Evolutionary conservation across 2,113 vertebrate species (phyloP), one percentile per base, ranked within the genome.

Genomic region (Dissostichus mawsoni): DNA sequence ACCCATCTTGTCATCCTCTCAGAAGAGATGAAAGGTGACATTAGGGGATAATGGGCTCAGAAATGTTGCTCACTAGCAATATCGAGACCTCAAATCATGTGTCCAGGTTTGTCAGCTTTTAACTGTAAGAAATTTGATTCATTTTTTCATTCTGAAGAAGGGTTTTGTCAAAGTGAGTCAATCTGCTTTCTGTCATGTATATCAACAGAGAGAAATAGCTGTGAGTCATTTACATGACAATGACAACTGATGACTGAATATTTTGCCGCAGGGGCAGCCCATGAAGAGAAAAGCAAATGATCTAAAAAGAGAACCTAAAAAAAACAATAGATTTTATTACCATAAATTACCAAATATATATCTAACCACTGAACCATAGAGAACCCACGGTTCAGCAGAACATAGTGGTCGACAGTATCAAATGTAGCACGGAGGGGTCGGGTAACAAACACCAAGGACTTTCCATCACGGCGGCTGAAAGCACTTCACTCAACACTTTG

Each of bases 151-250:
- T 62, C 13, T 29, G 13, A 41, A 69, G 55, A 59, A 2, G 9
- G 0, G 10, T 68, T 66, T 80, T 44, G 1, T 10, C 62, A 64
- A 74, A 45, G 20, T 33, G 44, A 72, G 55, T 70, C 56, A 76
- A 29, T 56, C 20, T 25, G 72, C 23, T 75, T 57, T 69, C 29
- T 70, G 65, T 55, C 65, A 33, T 74, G 83, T 51, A 57, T 36
- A 69, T 57, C 36, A 84, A 52, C 36, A 25, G 53, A 64, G 53
- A 76, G 58, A 70, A 81, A 74, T 51, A 41, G 73, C 69, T 58
- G 69, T 10, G 61, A 25, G 8, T 29, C 36, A 84, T 88, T 84
- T 84, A 63, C 65, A 82, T 84, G 57, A 78, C 51, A 78, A 75
- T 77, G 58, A 63, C 53, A 51, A 29, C 41, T 13, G 59, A 78